Conservation (phyloP, 2,888 invertebrate genomes). For the Timema podura region DNA sequence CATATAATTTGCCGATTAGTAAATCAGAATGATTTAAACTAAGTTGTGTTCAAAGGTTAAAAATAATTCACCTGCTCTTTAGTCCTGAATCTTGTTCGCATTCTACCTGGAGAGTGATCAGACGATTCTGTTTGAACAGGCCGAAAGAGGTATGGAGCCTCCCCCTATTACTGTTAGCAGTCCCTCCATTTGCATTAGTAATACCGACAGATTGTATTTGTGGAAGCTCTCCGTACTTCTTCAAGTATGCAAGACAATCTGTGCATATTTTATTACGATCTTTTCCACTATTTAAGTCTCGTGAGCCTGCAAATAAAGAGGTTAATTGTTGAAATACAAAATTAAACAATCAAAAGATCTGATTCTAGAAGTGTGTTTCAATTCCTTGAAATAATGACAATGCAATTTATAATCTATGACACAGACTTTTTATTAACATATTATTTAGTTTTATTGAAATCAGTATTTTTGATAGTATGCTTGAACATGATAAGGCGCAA, state of each 20-base stretch:
- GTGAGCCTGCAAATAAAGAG: constrained; percentile 50
- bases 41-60: no score
- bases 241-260: constrained; percentile 70
- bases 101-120: constrained; percentile 64
- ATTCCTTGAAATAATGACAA: no score
- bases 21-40: no score
- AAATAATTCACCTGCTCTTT: constrained; percentile 60
- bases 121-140: constrained; percentile 47
- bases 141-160: constrained; percentile 49
- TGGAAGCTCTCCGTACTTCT: constrained; percentile 72
- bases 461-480: no score
- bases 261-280: constrained; percentile 65
- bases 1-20: no score
- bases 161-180: constrained; percentile 33
- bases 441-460: no score
- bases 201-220: constrained; percentile 42
- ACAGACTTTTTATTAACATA: no score
- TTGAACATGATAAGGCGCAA: no score
- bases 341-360: no score
- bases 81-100: constrained; percentile 69
- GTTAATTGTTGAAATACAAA: no score
- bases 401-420: no score
- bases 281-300: constrained; percentile 69
- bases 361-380: no score
- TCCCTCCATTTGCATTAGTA: constrained; percentile 30